phyloP scores from a whole-genome alignment of 2,797 vertebrate genomes.

The Morus bassanus region DNA sequence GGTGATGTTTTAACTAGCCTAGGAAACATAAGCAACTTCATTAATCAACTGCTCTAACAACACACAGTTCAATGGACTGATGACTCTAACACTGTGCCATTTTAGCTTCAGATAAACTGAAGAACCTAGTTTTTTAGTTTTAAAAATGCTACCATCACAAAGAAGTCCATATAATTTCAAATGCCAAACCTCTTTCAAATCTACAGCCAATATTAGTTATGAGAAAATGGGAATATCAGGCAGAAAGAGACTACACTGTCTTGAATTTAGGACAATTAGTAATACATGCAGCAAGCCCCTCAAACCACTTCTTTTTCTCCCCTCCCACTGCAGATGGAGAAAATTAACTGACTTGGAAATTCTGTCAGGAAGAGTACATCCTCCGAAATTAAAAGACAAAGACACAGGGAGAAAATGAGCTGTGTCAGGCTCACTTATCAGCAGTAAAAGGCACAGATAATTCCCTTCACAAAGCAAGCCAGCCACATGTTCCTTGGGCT shows the following conservation, averaged over 20 bases:
- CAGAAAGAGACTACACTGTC: not conserved
- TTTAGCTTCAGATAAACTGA: not conserved
- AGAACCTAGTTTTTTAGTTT: not conserved
- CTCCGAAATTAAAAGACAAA: constrained; percentile 48
- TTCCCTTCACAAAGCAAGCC: not conserved
- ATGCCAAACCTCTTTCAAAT: not conserved
- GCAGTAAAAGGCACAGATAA: not conserved
- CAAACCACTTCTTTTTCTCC: not conserved
- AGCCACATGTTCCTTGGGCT: not conserved
- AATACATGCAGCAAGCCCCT: constrained; percentile 37
- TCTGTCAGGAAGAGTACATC: constrained; percentile 30
- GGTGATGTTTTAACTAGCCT: not conserved
- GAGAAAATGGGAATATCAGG: constrained; percentile 7
- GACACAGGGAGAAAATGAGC: not conserved
- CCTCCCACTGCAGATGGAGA: not conserved
- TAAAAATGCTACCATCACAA: not conserved
- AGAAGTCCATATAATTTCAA: not conserved
- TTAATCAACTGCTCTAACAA: not conserved
- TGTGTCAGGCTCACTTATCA: not conserved
- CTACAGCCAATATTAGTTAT: not conserved
- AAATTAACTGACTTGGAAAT: constrained; percentile 37
- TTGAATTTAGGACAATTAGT: constrained; percentile 35
- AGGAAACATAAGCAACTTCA: not conserved
- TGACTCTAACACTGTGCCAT: not conserved
- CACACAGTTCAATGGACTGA: not conserved